Base-by-base conservation (phyloP, 2,113 vertebrate species). In the Heterotis niloticus region DNA sequence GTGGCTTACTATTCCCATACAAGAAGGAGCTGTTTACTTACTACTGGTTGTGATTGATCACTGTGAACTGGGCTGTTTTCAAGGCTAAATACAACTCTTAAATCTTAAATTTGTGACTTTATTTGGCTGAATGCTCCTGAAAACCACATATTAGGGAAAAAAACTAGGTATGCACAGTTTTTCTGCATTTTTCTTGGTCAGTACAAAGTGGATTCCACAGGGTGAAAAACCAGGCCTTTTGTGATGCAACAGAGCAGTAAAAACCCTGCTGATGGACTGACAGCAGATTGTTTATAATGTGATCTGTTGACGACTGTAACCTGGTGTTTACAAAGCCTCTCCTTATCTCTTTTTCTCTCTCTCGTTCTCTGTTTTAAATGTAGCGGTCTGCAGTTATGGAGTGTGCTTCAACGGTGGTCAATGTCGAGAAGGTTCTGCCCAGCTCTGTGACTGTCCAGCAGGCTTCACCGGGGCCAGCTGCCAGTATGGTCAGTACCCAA, bases 401-500 rank as follows among this genome's bases (percentile, higher is more conserved):
- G 65, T 95, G 73, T 97, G 94, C 74, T 92, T 96, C 86, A 94
- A 93, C 0, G 90, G 93, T 0, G 94, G 94, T 24, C 92, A 64
- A 0, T 96, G 95, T 70, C 16, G 26, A 0, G 89, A 91, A 59
- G 91, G 91, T 60, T 90, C 91, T 1, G 81, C 86, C 0, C 92
- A 89, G 87, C 90, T 84, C 0, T 96, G 95, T 10, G 89, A 78
- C 59, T 96, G 95, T 83, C 87, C 94, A 28, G 52, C 84, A 0
- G 94, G 93, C 0, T 97, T 96, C 87, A 94, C 87, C 1, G 94
- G 95, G 0, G 88, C 95, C 71, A 94, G 87, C 89, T 96, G 95
- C 75, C 93, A 96, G 87, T 91, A 94, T 0, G 92, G 95, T 94
- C 83, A 94, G 94, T 88, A 54, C 14, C 52, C 1, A 29, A 17